Evolutionary conservation across 1,140 invertebrate genomes (phyloP), one percentile per base, ranked within the genome.

Genomic region (Micrasema minimum): DNA sequence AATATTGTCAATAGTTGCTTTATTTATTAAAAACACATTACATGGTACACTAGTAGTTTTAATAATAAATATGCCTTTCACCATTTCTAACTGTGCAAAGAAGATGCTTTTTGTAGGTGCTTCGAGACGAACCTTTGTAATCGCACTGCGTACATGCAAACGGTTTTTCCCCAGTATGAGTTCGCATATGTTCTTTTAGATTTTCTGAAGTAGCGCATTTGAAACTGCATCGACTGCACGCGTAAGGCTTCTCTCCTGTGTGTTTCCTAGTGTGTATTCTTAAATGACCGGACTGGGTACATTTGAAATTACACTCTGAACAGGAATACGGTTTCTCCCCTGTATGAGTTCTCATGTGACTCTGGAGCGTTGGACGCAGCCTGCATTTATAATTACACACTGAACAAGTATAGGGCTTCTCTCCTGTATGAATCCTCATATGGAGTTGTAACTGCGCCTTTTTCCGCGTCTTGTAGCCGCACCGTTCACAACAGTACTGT

Each of bases 281-380:
- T 5, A 48, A 14, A 2, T 20, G 14, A 48, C 45, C 20, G 9
- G 10, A 18, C 1, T 14, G 20, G 2, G 1, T 48, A 14, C 45
- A 48, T 6, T 14, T 48, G 10, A 16, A 48, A 5, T 3, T 14
- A 14, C 51, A 53, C 22, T 53, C 51, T 11, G 12, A 1, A n/a
- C 51, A 53, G 7, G 51, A 53, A 53, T 23, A 53, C 4, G 51
- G 51, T 53, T 35, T 53, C 12, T 53, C 51, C 22, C 51, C 51
- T 5, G 22, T 53, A 14, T 53, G 51, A 4, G 26, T 35, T 53
- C 51, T 23, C n/a, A 26, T 23, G 26, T 53, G 51, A 9, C 6
- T 9, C 20, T 23, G 16, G 2, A 53, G 23, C 20, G 18, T 14
- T 5, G 16, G 12, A 12, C 6, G n/a, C 1, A 12, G 51, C 2